A percentile compares a stretch with the other conserved stretches of the same genome.
These are phyloP conservation scores for Entomobrya proxima DNA, from an alignment of 2,888 invertebrate species.

Conservation along the genomic window DNA sequence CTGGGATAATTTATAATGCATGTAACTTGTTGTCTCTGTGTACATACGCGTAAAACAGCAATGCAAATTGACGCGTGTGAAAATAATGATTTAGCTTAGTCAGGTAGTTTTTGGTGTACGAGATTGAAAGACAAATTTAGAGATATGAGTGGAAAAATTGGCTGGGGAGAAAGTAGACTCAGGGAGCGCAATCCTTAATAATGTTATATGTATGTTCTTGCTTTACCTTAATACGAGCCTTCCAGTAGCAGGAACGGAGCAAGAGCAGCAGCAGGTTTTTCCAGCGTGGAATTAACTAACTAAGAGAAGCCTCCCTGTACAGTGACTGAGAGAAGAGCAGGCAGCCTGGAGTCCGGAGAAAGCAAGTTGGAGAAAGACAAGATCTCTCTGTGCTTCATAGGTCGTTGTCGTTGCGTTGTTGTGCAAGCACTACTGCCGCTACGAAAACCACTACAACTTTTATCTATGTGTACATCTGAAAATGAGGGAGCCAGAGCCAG, in stretches of 20 bases:
- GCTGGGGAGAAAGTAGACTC: conserved; percentile 21
- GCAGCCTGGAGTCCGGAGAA: conserved; percentile 22
- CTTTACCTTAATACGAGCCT: conserved; percentile 45
- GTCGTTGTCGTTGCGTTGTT: conserved; percentile 48
- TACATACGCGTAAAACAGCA: not conserved
- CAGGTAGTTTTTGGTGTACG: not conserved
- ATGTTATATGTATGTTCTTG: conserved; percentile 27
- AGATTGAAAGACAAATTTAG: not conserved
- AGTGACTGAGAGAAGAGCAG: not conserved
- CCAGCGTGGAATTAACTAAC: conserved; percentile 9
- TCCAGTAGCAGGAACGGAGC: not conserved
- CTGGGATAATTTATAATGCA: too few species aligned
- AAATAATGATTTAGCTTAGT: not conserved
- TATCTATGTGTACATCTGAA: conserved; percentile 35
- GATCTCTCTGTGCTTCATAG: conserved; percentile 44
- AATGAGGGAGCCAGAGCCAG: not conserved
- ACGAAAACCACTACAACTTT: conserved; percentile 57
- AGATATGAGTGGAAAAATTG: conserved; percentile 3
- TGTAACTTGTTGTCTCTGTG: not conserved
- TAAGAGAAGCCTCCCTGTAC: not conserved
- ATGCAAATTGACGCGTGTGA: not conserved
- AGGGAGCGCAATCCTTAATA: conserved; percentile 1
- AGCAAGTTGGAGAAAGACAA: conserved; percentile 38
- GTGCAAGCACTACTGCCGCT: conserved; percentile 38
- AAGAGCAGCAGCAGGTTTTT: conserved; percentile 45